Conservation (phyloP, 2,113 vertebrate genomes). For the Hippocampus abdominalis region DNA sequence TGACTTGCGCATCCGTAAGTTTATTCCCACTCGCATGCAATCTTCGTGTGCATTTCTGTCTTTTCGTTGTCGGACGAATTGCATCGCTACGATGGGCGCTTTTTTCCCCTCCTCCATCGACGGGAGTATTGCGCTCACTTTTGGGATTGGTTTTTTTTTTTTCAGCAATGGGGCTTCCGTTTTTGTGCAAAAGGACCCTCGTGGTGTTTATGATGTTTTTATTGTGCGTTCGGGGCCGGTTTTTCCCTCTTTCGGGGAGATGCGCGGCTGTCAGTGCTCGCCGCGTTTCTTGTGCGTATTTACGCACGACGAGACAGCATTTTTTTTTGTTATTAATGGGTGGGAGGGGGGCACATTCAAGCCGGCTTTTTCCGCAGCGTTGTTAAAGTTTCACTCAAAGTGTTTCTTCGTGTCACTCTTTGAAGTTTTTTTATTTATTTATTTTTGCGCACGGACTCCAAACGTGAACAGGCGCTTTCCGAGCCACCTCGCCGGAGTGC, state of each 20-base stretch:
- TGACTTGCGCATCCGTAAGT: not conserved
- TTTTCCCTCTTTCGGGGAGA: not conserved
- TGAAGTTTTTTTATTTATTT: not conserved
- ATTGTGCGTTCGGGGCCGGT: not conserved
- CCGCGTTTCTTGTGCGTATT: not conserved
- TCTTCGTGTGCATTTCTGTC: not conserved
- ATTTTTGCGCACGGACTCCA: not conserved
- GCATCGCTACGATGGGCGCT: too few species aligned
- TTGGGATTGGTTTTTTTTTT: too few species aligned
- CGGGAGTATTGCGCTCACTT: not conserved
- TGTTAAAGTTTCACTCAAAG: not conserved
- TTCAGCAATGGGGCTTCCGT: too few species aligned
- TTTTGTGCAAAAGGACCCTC: not conserved
- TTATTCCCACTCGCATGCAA: not conserved
- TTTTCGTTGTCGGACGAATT: not conserved
- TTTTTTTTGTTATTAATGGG: not conserved
- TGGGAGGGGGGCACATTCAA: not conserved
- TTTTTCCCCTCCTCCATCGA: too few species aligned
- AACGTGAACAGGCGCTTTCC: too few species aligned
- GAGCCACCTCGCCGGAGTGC: not conserved
- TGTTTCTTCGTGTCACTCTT: not conserved
- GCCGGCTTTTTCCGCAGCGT: not conserved
- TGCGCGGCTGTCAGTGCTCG: too few species aligned
- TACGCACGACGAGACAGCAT: not conserved
- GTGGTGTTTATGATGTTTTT: slow-evolving; percentile 15